Percentiles rank a stretch among this genome's conserved stretches.
phyloP scores from a whole-genome alignment of 2,113 vertebrate genomes.

The Megaceryle maxima region DNA sequence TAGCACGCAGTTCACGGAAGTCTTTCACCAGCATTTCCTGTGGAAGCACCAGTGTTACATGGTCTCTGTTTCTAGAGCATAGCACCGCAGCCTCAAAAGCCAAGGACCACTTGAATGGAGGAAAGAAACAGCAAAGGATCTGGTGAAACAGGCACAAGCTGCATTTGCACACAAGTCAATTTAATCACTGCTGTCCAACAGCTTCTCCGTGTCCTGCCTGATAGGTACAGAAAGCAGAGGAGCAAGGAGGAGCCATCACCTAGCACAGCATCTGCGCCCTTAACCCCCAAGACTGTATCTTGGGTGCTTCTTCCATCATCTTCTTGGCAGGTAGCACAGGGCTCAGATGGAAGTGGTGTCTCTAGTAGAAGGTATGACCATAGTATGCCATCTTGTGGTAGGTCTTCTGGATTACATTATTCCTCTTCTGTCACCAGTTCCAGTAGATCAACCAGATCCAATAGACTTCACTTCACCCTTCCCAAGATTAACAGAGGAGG shows the following conservation, averaged over 20 bases:
- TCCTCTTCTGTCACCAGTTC: neutral
- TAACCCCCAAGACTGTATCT: neutral
- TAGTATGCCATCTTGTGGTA: neutral
- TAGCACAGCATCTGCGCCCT: neutral
- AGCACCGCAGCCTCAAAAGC: neutral
- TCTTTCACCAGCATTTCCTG: conserved; percentile 73
- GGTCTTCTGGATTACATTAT: neutral
- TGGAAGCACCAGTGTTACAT: neutral
- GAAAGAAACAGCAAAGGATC: neutral
- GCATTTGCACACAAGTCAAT: neutral
- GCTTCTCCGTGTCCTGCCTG: neutral
- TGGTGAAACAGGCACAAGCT: neutral
- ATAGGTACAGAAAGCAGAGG: neutral
- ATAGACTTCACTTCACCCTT: neutral
- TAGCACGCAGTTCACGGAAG: conserved; percentile 68
- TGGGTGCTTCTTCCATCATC: neutral
- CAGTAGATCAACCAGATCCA: too few species aligned
- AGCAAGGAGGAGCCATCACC: neutral
- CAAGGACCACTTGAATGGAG: neutral
- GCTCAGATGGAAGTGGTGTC: neutral
- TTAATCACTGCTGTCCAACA: neutral
- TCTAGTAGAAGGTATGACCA: neutral
- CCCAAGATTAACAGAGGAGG: neutral
- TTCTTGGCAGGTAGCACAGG: neutral
- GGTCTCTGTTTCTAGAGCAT: neutral